A percentile compares a stretch with the other conserved stretches of the same genome.
These are phyloP conservation scores for Boloria selene DNA, from an alignment of 2,888 invertebrate genomes.

Conservation along the genomic window DNA sequence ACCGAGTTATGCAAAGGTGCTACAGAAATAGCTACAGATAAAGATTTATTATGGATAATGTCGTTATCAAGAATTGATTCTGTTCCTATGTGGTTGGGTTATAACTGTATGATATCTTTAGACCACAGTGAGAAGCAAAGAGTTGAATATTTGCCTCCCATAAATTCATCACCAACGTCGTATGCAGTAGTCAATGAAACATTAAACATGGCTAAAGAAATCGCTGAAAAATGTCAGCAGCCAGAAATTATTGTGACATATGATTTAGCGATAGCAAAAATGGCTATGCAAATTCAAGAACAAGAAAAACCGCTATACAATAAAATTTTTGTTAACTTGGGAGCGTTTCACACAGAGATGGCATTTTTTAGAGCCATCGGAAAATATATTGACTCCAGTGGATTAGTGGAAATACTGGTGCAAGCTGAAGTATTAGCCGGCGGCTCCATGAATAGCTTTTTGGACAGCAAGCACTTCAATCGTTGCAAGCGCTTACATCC, in stretches of 20 bases:
- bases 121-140: constrained; percentile 43
- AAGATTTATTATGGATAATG: constrained; percentile 41
- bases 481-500: constrained; percentile 47
- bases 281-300: constrained; percentile 47
- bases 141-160: constrained; percentile 48
- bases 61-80: constrained; percentile 40
- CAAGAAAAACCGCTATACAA: constrained; percentile 43
- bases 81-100: constrained; percentile 6
- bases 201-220: constrained; percentile 39
- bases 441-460: constrained; percentile 50
- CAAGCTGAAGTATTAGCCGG: constrained; percentile 48
- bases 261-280: constrained; percentile 52
- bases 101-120: background rate
- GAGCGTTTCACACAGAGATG: constrained; percentile 48
- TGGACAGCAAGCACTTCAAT: constrained; percentile 54
- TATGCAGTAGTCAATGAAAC: constrained; percentile 49
- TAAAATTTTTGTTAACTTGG: constrained; percentile 48
- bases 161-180: constrained; percentile 46
- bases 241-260: constrained; percentile 47
- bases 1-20: constrained; percentile 4
- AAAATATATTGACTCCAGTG: constrained; percentile 50
- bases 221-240: constrained; percentile 46
- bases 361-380: constrained; percentile 53
- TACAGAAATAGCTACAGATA: constrained; percentile 41
- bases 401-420: constrained; percentile 49